Conservation (phyloP, 2,113 vertebrate species). For the Fregata magnificens region DNA sequence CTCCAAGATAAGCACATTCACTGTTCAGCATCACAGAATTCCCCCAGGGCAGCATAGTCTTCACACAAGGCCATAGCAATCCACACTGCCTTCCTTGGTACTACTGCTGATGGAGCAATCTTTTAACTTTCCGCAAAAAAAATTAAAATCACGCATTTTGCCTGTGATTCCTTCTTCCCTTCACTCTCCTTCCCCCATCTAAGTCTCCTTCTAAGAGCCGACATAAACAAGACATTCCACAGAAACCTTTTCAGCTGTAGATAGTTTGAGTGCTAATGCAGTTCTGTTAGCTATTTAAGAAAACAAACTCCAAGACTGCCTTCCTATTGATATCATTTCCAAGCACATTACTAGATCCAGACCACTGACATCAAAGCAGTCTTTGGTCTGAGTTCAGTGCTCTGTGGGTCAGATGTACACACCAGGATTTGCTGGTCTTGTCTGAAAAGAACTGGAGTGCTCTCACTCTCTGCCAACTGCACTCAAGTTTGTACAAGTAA, state of each 20-base stretch:
- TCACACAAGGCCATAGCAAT: not conserved
- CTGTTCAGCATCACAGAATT: not conserved
- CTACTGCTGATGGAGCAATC: not conserved
- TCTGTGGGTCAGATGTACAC: not conserved
- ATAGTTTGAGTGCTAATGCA: not conserved
- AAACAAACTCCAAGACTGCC: not conserved
- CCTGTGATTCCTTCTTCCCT: not conserved
- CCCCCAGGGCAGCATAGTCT: not conserved
- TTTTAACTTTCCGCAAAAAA: not conserved
- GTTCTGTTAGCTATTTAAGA: not conserved
- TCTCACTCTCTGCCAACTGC: not conserved
- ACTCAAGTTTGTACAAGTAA: not conserved
- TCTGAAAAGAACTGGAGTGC: not conserved
- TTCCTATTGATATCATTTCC: not conserved
- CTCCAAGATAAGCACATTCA: not conserved
- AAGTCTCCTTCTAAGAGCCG: not conserved
- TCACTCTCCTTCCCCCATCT: not conserved
- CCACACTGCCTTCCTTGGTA: not conserved
- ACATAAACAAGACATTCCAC: not conserved
- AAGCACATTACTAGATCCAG: not conserved
- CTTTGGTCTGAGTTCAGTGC: not conserved
- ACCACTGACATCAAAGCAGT: not conserved
- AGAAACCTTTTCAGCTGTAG: not conserved
- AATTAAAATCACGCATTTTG: not conserved
- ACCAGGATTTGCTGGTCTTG: not conserved